These are phyloP conservation scores for Saguinus midas DNA, from an alignment of 2,113 vertebrate species.

Conservation along the genomic window DNA sequence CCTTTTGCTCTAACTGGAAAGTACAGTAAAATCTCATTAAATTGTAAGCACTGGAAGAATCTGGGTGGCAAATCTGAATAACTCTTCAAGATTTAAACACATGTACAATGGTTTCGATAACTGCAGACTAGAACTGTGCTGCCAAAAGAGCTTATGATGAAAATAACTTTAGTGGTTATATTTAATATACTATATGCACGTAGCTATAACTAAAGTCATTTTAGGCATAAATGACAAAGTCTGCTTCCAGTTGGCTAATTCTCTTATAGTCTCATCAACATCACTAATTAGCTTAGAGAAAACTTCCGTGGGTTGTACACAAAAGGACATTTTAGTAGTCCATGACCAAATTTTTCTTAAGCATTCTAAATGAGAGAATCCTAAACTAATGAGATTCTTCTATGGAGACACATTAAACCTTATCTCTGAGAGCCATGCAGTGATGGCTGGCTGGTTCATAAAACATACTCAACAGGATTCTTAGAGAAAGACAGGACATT, in stretches of 20 bases:
- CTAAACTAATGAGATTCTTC: background rate
- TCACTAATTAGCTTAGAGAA: slow-evolving; percentile 7
- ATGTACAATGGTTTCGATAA: background rate
- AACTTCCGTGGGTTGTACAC: background rate
- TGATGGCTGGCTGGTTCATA: background rate
- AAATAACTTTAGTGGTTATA: background rate
- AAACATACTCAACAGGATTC: slow-evolving; percentile 27
- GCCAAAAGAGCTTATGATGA: background rate
- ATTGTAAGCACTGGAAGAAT: slow-evolving; percentile 9
- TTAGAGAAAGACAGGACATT: slow-evolving; percentile 4
- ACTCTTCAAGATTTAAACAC: background rate
- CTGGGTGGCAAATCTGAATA: slow-evolving; percentile 29
- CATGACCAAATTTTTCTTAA: slow-evolving; percentile 3
- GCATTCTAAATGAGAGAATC: background rate
- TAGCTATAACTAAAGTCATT: background rate
- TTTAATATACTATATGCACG: slow-evolving; percentile 21
- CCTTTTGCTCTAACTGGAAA: slow-evolving; percentile 42
- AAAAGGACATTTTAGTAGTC: slow-evolving; percentile 15
- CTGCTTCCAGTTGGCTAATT: background rate
- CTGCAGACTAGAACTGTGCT: background rate
- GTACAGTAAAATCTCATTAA: slow-evolving; percentile 43
- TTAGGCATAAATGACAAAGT: slow-evolving; percentile 6
- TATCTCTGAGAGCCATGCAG: background rate
- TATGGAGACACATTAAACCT: background rate
- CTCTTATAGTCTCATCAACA: background rate